Evolutionary conservation across 2,113 vertebrate species (phyloP), one percentile per base, ranked within the genome.

Genomic region (Trachemys scripta): DNA sequence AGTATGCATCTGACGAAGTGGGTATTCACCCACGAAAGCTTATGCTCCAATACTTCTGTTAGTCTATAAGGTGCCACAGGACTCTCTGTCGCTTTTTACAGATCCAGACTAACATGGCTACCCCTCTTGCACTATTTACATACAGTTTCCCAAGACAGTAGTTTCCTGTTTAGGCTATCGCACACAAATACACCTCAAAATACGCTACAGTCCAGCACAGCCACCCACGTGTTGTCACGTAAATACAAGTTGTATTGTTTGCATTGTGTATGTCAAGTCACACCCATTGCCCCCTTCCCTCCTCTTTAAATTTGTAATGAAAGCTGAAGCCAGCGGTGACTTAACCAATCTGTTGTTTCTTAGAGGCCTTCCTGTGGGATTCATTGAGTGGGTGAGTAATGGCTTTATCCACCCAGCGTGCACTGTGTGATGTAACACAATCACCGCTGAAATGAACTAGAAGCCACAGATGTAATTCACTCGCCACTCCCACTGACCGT

Each of bases 171-270:
- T 1, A 65, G 53, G 17, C 11, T 25, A 4, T 54, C 8, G 5
- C 54, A 38, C 50, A 50, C 69, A 62, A 35, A 5, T 17, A 2
- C 0, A 1, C 54, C 17, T 47, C 54, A 17, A 17, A 1, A 42
- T 13, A 17, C 4, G 31, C 83, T 27, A 20, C 1, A 0, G 31
- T 8, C 3, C 25, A 7, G 94, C 54, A 3, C 51, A 2, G 1
- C 1, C 14, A 0, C 8, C 1, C 3, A 2, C 13, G 76, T 3
- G 0, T 9, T 0, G 11, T 65, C 84, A 0, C 5, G 0, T 14
- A 8, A 4, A 0, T 3, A 2, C 31, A 1, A 27, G 0, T 1
- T 1, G 0, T 2, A 57, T 5, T 62, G 0, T 20, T 47, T 8
- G 12, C 17, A 0, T 2, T 9, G 1, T 1, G 29, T 25, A 2